Percentiles rank a stretch among this genome's conserved stretches.
Evolutionary conservation across 2,113 vertebrate species (phyloP).

Genomic region (Chunga burmeisteri): DNA sequence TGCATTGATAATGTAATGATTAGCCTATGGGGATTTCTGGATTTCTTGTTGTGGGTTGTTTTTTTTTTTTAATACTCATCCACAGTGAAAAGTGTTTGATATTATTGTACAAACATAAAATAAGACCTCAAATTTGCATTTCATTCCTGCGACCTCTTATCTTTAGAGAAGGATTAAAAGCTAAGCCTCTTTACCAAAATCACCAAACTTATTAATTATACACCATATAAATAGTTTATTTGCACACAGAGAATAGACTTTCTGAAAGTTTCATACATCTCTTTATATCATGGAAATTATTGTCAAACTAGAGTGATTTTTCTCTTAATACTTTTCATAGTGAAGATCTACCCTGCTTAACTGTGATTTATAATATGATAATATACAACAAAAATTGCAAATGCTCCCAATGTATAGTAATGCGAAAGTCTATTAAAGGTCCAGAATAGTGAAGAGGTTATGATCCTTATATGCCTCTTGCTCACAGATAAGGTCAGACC

Average conservation of each 20-base stretch:
- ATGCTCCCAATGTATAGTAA: background rate
- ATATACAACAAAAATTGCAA: background rate
- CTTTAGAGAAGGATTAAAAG: constrained; percentile 57
- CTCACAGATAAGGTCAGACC: background rate
- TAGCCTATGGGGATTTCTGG: background rate
- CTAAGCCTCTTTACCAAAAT: constrained; percentile 60
- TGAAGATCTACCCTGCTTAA: background rate
- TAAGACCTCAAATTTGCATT: constrained; percentile 53
- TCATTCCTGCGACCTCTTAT: constrained; percentile 49
- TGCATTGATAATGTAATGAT: constrained; percentile 16
- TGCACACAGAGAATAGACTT: constrained; percentile 19
- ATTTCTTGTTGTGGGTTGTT: background rate
- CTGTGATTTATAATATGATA: background rate
- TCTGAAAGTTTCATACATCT: constrained; percentile 1
- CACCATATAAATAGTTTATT: constrained; percentile 43
- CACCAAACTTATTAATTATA: constrained; percentile 51
- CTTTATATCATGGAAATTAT: background rate
- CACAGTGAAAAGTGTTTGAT: constrained; percentile 5
- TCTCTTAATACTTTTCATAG: background rate
- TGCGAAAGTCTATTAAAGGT: background rate
- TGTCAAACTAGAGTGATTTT: constrained; percentile 11
- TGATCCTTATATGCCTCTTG: background rate
- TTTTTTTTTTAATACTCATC: background rate
- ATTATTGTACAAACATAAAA: constrained; percentile 38
- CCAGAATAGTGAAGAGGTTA: background rate